A percentile compares a stretch with the other conserved stretches of the same genome.
Evolutionary conservation across 64 coral and sea anemone genomes (phyloP).

Genomic region (Stylophora pistillata): DNA sequence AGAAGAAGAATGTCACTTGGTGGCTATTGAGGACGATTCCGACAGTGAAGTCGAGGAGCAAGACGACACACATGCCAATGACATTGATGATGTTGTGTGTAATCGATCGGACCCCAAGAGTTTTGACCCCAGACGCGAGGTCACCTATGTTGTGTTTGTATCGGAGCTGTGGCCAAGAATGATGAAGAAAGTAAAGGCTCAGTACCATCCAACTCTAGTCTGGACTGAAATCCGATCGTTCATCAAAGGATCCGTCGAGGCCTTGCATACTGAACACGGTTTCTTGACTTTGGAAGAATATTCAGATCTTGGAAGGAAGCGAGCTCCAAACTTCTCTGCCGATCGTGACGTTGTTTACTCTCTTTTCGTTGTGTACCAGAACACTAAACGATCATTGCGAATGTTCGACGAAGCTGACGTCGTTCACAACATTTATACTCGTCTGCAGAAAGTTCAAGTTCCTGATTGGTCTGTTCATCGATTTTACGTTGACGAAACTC

Average conservation of each 20-base stretch:
- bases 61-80: conserved; percentile 28
- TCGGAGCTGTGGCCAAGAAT: conserved; percentile 94
- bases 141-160: conserved; percentile 80
- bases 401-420: conserved; percentile 97
- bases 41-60: conserved; percentile 51
- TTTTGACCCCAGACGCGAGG: conserved; percentile 67
- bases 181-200: conserved; percentile 60
- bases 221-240: conserved; percentile 99
- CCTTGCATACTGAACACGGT: conserved; percentile 65
- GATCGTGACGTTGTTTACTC: conserved; percentile 72
- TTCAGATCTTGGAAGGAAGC: conserved; percentile 76
- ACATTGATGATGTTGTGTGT: conserved; percentile 11
- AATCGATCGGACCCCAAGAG: conserved; percentile 20
- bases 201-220: conserved; percentile 91
- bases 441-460: conserved; percentile 50
- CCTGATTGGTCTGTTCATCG: conserved; percentile 88
- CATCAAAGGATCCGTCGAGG: conserved; percentile 94
- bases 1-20: conserved; percentile 85
- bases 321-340: conserved; percentile 92
- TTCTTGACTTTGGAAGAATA: conserved; percentile 72
- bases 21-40: conserved; percentile 68
- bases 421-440: conserved; percentile 67
- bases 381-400: conserved; percentile 51
- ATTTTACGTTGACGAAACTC: conserved; percentile 87
- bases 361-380: conserved; percentile 80